Evolutionary conservation across 2,888 invertebrate species (phyloP), one percentile per base, ranked within the genome.

Genomic region (Drosophila merina): DNA sequence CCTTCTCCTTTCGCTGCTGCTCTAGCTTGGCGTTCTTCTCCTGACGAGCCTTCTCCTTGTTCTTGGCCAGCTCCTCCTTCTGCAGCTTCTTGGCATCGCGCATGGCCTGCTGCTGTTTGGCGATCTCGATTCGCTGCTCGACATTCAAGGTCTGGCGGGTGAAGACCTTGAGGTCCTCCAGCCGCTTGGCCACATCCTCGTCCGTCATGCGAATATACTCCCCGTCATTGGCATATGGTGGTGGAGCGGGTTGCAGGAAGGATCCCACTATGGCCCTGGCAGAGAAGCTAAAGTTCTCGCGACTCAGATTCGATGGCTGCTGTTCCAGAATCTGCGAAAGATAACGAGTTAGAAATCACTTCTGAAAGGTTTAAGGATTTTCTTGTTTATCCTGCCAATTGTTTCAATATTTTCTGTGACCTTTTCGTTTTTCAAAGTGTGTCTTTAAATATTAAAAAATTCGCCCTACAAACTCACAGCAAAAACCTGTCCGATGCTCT

Each of bases 201-300:
- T 97, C 97, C 38, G 95, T 94, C 90, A 97, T 94, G 40, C 96
- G 93, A 20, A 96, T 93, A 59, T 95, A 95, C 79, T 96, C 96
- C 8, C 94, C 94, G 71, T 95, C 95, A 63, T 93, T 93, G 48
- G 93, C 92, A 85, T 93, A 93, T 59, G 93, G 93, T 4, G 93
- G 94, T 4, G 94, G 93, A 44, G 94, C 93, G 0, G 96, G 96
- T 89, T 98, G 97, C 50, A 97, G 92, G 91, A 98, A 99, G 74
- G 97, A 97, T 2, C 99, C 99, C 40, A 99, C 94, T 72, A 98
- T 94, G 2, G 96, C 94, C 74, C 97, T 95, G 45, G 97, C 96
- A 83, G 96, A 97, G 93, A 98, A 98, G 72, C 96, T 97, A 92
- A 99, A 99, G 93, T 98, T 96, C 74, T 98, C 97, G 25, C 95